phyloP scores from a whole-genome alignment of 2,113 vertebrate genomes.

The Microcebus lehilahytsara region DNA sequence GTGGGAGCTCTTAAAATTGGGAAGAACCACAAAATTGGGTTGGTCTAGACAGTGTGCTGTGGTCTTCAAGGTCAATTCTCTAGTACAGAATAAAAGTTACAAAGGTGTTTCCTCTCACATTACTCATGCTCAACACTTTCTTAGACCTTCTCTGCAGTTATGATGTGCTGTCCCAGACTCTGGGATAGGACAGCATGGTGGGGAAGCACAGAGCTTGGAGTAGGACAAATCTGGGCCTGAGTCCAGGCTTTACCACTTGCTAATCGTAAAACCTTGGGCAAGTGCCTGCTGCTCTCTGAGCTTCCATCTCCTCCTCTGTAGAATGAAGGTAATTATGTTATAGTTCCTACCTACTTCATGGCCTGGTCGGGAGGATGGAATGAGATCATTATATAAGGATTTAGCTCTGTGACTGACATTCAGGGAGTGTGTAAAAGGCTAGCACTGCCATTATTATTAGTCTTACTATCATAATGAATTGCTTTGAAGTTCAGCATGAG shows the following conservation, averaged over 20 bases:
- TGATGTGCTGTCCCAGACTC: neutral
- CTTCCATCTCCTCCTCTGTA: neutral
- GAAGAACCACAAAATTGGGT: neutral
- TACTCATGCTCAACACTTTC: neutral
- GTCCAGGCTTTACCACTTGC: neutral
- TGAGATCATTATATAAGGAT: neutral
- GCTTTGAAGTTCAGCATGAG: neutral
- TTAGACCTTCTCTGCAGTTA: neutral
- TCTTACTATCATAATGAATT: neutral
- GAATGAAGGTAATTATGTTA: neutral
- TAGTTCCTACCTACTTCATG: neutral
- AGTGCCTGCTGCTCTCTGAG: neutral
- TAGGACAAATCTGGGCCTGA: neutral
- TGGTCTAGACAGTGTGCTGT: neutral
- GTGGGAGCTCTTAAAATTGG: neutral
- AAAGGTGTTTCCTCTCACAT: neutral
- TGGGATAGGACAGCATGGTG: neutral
- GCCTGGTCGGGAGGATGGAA: neutral
- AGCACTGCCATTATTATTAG: neutral
- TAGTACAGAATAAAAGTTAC: neutral
- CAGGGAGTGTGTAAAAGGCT: neutral
- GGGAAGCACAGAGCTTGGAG: neutral
- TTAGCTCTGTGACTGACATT: neutral
- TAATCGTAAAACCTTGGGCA: neutral
- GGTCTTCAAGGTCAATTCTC: neutral